Conservation (phyloP, 2,113 vertebrate species). For the Spermophilus dauricus region DNA sequence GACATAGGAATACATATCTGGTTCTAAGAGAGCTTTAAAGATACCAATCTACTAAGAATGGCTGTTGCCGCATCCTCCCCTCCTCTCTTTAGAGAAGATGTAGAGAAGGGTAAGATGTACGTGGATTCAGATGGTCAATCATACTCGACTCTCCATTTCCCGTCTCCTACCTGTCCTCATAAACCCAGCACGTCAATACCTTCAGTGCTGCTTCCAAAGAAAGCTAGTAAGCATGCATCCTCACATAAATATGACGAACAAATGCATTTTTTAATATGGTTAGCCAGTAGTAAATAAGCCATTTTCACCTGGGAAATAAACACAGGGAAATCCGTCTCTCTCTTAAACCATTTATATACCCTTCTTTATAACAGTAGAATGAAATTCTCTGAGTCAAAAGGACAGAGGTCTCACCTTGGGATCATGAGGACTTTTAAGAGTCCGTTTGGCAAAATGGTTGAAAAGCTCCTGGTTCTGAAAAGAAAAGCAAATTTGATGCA, state of each 20-base stretch:
- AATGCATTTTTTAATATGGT: background rate
- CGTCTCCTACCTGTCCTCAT: background rate
- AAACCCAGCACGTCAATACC: background rate
- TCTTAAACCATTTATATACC: background rate
- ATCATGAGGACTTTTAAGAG: background rate
- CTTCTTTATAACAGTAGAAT: background rate
- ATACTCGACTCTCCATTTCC: background rate
- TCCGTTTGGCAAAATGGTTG: conserved; percentile 15
- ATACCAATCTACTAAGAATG: background rate
- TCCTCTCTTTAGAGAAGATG: background rate
- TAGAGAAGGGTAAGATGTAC: too few relatives aligned
- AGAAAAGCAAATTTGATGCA: background rate
- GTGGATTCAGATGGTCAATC: background rate
- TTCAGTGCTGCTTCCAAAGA: background rate
- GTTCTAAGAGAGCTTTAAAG: background rate
- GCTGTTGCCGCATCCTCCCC: too few relatives aligned
- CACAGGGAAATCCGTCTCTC: background rate
- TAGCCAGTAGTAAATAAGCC: background rate
- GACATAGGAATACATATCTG: background rate
- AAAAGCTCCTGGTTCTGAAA: background rate
- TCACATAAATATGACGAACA: background rate
- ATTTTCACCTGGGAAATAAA: background rate
- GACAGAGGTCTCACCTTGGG: background rate
- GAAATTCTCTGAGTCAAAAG: background rate
- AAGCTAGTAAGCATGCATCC: background rate